phyloP scores from a whole-genome alignment of 2,888 invertebrate genomes.

The Lithosia quadra region DNA sequence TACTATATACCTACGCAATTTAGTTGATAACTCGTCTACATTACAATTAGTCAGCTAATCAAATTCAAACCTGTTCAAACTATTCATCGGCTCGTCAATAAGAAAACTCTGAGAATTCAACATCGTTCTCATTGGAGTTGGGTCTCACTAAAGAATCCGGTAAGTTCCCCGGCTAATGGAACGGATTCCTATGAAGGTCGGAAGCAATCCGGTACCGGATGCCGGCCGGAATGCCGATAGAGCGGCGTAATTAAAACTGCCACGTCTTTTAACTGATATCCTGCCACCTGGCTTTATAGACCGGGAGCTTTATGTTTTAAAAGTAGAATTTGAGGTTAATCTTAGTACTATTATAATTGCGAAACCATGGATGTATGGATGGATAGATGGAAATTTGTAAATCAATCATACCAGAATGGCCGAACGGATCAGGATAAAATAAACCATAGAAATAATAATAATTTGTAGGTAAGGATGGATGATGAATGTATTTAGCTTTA shows the following conservation, averaged over 20 bases:
- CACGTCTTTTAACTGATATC: slow-evolving; percentile 74
- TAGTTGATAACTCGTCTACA: neutral
- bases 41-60: slow-evolving; percentile 46
- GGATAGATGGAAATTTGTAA: too few species aligned
- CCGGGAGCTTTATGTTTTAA: slow-evolving; percentile 45
- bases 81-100: slow-evolving; percentile 48
- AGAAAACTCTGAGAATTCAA: slow-evolving; percentile 53
- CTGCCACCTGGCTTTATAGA: slow-evolving; percentile 64
- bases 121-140: slow-evolving; percentile 45
- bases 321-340: slow-evolving; percentile 9
- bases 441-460: too few species aligned
- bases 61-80: slow-evolving; percentile 47
- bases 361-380: too few species aligned
- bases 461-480: too few species aligned
- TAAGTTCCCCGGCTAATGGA: slow-evolving; percentile 73
- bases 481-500: too few species aligned
- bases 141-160: slow-evolving; percentile 67
- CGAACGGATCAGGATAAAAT: too few species aligned
- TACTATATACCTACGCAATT: neutral
- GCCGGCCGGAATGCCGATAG: slow-evolving; percentile 73
- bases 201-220: slow-evolving; percentile 61
- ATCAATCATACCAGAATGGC: too few species aligned
- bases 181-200: slow-evolving; percentile 72
- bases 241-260: slow-evolving; percentile 79
- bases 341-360: too few species aligned